Conservation (phyloP, 2,113 vertebrate species). For the Megaceryle maxima region DNA sequence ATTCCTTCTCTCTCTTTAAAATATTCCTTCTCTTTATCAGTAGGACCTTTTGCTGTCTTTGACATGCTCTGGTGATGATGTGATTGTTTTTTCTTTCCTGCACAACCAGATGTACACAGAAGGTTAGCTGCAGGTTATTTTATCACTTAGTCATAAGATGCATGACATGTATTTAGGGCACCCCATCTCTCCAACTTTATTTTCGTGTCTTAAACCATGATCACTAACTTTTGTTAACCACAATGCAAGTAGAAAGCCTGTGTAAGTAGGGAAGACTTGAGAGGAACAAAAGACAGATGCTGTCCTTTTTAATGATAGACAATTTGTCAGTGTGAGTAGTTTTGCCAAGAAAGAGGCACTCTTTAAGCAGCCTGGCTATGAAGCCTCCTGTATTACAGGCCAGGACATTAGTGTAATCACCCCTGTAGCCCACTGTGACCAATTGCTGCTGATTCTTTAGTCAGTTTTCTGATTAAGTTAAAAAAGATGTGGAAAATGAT, state of each 20-base stretch:
- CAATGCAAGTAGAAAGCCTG: not conserved
- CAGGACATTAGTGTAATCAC: not conserved
- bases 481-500: not conserved
- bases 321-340: not conserved
- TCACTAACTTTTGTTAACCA: not conserved
- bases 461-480: not conserved
- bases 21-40: not conserved
- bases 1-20: not conserved
- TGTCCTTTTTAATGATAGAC: not conserved
- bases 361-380: not conserved
- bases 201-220: not conserved
- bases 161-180: not conserved
- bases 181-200: not conserved
- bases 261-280: not conserved
- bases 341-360: not conserved
- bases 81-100: not conserved
- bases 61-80: not conserved
- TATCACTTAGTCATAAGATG: not conserved
- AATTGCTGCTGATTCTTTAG: not conserved
- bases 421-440: not conserved
- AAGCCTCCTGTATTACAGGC: not conserved
- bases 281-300: not conserved
- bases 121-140: not conserved
- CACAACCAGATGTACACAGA: not conserved
- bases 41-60: not conserved